Conservation (phyloP, 2,113 vertebrate species). For the Emydura subglobosa region DNA sequence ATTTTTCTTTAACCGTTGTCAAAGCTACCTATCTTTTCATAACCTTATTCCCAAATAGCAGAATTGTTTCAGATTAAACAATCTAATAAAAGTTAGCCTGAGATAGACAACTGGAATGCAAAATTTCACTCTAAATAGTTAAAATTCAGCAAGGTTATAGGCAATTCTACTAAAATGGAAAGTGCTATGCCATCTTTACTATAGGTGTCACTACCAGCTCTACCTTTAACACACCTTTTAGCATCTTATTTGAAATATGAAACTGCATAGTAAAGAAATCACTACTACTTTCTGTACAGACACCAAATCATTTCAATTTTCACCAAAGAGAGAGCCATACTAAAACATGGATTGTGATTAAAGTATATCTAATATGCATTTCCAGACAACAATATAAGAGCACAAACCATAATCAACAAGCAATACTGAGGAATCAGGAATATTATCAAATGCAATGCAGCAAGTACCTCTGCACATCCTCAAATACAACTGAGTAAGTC, state of each 20-base stretch:
- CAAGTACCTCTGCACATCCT: background rate
- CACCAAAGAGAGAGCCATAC: background rate
- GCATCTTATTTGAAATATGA: accelerated
- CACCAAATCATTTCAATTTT: background rate
- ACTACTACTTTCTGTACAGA: background rate
- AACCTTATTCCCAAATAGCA: background rate
- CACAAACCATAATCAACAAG: background rate
- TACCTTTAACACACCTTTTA: background rate
- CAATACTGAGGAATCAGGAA: background rate
- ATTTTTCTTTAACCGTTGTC: background rate
- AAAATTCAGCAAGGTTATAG: background rate
- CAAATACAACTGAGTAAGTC: background rate
- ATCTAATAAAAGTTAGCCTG: background rate
- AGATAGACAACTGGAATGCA: background rate
- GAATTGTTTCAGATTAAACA: background rate
- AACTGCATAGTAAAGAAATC: background rate
- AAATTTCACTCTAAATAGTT: background rate
- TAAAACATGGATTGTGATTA: background rate
- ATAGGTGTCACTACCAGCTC: background rate
- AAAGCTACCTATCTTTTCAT: background rate
- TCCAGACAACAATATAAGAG: background rate
- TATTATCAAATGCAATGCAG: background rate
- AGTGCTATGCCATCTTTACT: background rate
- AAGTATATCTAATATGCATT: background rate
- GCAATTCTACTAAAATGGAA: accelerated